These are phyloP conservation scores for Xylota sylvarum DNA, from an alignment of 2,888 invertebrate species.

Conservation along the genomic window DNA sequence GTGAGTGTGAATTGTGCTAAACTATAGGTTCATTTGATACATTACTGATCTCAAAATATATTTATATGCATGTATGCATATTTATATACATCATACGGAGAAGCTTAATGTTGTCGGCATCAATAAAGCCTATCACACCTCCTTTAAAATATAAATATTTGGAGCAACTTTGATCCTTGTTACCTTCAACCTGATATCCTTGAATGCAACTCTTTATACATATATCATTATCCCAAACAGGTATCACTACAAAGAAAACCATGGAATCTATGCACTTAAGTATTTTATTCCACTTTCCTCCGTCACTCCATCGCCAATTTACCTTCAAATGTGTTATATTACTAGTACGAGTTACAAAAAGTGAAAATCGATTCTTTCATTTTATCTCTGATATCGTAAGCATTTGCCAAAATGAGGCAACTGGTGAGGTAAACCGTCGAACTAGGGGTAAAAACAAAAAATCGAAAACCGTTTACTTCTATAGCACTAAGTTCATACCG, in stretches of 20 bases:
- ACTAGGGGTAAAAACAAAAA: constrained; percentile 36
- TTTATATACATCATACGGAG: too few relatives aligned
- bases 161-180: constrained; percentile 18
- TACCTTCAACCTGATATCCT: not conserved
- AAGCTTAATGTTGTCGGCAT: too few relatives aligned
- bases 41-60: too few relatives aligned
- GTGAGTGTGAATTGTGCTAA: too few relatives aligned
- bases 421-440: constrained; percentile 31
- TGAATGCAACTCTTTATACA: not conserved
- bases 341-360: constrained; percentile 18
- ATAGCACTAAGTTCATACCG: constrained; percentile 35
- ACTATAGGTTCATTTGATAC: too few relatives aligned
- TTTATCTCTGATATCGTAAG: constrained; percentile 15
- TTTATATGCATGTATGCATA: too few relatives aligned
- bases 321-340: constrained; percentile 21
- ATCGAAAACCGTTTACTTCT: constrained; percentile 37
- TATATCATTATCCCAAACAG: constrained; percentile 11
- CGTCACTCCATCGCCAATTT: not conserved
- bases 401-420: constrained; percentile 36
- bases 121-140: too few relatives aligned
- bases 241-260: constrained; percentile 19
- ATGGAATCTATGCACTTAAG: constrained; percentile 17
- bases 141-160: too few relatives aligned
- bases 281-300: constrained; percentile 22
- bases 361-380: constrained; percentile 25